Base-by-base conservation (phyloP, 2,113 vertebrate species). In the Uria lomvia region DNA sequence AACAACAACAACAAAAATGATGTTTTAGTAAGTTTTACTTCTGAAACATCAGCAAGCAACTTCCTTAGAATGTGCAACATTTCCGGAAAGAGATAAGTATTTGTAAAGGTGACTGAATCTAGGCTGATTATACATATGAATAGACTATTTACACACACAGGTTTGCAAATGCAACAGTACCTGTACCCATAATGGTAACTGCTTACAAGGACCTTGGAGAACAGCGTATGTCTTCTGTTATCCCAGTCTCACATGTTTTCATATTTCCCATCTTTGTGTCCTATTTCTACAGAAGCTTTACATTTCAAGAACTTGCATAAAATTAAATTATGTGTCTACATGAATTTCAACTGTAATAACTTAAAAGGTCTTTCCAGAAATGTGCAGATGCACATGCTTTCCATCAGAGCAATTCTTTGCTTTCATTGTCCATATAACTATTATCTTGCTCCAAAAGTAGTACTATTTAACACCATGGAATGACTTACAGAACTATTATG, bases 41-140 rank as follows among this genome's bases (percentile, higher is more conserved):
- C 74, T 97, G 94, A 88, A 80, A 68, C 84, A 93, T 96, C 76
- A 93, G 94, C 93, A 93, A 60, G 58, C 86, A 52, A 59, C 58
- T 92, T 92, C 67, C 86, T 92, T 74, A 84, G 66, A 96, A 87
- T 66, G 53, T 72, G 47, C 22, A 79, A 45, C 42, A 52, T 90
- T 90, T 97, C 87, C 90, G 94, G 89, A 55, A 87, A 80, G 45
- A 66, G 53, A 27, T 36, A 90, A 65, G 21, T 67, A 58, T 59
- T 82, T 86, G 36, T 47, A 36, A 86, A 80, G 29, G 19, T 49
- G 76, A 16, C 32, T 74, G 62, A 45, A 45, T 72, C 71, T 79
- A 47, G 36, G 42, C 12, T 66, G 62, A 50, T 72, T 43, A 38
- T 45, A 56, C 38, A 43, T n/a, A 34, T 20, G 4, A 47, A 58